Evolutionary conservation across 2,888 invertebrate genomes (phyloP).

Genomic region (Meganola albula): DNA sequence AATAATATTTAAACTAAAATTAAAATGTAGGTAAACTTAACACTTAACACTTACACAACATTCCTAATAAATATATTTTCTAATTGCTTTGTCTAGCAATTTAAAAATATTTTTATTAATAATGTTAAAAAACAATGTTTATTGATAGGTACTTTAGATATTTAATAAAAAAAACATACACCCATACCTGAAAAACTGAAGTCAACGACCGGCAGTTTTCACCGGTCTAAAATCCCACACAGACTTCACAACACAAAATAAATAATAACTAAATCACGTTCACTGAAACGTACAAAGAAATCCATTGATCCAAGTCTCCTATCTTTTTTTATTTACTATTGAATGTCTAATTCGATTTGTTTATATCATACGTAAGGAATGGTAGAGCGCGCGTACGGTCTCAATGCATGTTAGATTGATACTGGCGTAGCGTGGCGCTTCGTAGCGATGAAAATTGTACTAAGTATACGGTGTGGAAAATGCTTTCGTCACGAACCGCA

Average conservation of each 20-base stretch:
- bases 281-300: slow-evolving; percentile 5
- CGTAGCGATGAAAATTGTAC: slow-evolving; percentile 45
- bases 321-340: slow-evolving; percentile 1
- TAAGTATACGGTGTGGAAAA: slow-evolving; percentile 49
- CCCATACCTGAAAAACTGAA: slow-evolving; percentile 45
- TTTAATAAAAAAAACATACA: slow-evolving; percentile 5
- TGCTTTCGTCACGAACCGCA: slow-evolving; percentile 46
- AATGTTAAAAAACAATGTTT: neutral
- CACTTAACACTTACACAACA: too few relatives aligned
- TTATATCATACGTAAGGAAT: slow-evolving; percentile 41
- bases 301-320: slow-evolving; percentile 2
- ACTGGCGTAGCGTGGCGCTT: slow-evolving; percentile 34
- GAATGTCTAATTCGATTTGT: slow-evolving; percentile 35
- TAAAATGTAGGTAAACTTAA: too few relatives aligned
- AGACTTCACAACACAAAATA: slow-evolving; percentile 15
- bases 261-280: slow-evolving; percentile 15
- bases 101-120: too few relatives aligned
- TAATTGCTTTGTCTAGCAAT: too few relatives aligned
- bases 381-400: slow-evolving; percentile 29
- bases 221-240: slow-evolving; percentile 29
- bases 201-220: slow-evolving; percentile 30
- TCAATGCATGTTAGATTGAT: slow-evolving; percentile 23
- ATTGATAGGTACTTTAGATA: neutral
- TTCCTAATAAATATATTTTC: too few relatives aligned
- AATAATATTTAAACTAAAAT: too few relatives aligned